Evolutionary conservation across 2,797 vertebrate species (phyloP).

Genomic region (Phataginus tetradactyla): DNA sequence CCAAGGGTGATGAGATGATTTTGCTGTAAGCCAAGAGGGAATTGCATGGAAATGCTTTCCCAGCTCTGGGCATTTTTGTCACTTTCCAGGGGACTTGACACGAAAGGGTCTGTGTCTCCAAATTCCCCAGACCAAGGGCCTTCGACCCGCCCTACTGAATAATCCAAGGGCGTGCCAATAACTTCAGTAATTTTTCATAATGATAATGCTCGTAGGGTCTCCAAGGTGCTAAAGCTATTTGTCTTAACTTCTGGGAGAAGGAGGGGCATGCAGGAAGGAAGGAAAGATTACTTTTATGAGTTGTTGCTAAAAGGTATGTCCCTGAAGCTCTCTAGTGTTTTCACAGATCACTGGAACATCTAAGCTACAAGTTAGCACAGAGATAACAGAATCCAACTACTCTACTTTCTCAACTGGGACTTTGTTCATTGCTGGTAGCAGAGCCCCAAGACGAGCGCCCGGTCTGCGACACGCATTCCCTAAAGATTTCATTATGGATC

Average conservation of each 20-base stretch:
- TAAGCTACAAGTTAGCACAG: not conserved
- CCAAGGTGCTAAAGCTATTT: not conserved
- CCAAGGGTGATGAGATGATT: not conserved
- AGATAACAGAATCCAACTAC: not conserved
- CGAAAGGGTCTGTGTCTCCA: not conserved
- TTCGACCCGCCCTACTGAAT: not conserved
- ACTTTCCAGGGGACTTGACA: not conserved
- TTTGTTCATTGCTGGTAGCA: constrained; percentile 24
- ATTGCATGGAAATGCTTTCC: not conserved
- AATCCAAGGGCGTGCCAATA: not conserved
- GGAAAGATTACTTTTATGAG: not conserved
- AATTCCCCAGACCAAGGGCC: not conserved
- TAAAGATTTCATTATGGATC: constrained; percentile 53
- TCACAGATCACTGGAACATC: not conserved
- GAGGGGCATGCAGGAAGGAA: not conserved
- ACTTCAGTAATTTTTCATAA: not conserved
- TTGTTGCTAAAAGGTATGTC: not conserved
- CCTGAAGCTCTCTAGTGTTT: not conserved
- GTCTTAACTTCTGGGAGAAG: not conserved
- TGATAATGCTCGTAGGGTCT: fast-evolving
- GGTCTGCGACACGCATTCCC: not conserved
- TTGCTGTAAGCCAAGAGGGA: not conserved
- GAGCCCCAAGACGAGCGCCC: not conserved
- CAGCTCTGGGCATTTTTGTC: not conserved
- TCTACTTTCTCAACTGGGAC: not conserved